Evolutionary conservation across 1,140 invertebrate genomes (phyloP), one percentile per base, ranked within the genome.

Genomic region (Contarinia nasturtii): DNA sequence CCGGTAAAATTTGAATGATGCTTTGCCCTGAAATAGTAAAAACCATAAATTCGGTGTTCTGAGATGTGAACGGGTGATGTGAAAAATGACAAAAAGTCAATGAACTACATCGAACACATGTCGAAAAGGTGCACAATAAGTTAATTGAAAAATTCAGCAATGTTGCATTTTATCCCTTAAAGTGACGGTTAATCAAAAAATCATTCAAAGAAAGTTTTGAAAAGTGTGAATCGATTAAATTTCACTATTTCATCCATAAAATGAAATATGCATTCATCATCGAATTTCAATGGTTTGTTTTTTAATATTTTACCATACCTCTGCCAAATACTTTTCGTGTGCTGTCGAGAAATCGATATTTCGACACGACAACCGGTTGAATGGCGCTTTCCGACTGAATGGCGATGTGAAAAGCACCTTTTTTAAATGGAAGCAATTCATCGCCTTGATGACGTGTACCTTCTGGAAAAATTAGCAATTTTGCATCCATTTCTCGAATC

Each of bases 321-420:
- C 71, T 67, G 50, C 80, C 74, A 63, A 89, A 92, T 51, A 70
- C 75, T 54, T 78, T 77, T 40, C 74, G 70, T 53, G 77, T 72
- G 43, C 74, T 69, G 54, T 83, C 82, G 49, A 91, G 70, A 58
- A 90, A 92, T 43, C 77, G 75, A 62, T 92, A 94, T 57, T 80
- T 79, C 1, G 86, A 89, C n/a, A 91, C 79, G 21, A 92, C 81
- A 1, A 94, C 74, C 0, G 90, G 90, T 56, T 91, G 79, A 50
- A 94, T 80, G 12, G 87, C 85, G 42, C 82, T 76, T 60, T 84
- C 75, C 11, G 83, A 79, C 49, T 79, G 74, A 41, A 93, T 68
- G 1, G 91, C 90, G 49, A 93, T 77, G 63, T 94, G 86, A 65
- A 95, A 96, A 1, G 86, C 89, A 1, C 91, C 92, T 66, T 94